phyloP scores from a whole-genome alignment of 2,113 vertebrate species.

The Setophaga petechia region DNA sequence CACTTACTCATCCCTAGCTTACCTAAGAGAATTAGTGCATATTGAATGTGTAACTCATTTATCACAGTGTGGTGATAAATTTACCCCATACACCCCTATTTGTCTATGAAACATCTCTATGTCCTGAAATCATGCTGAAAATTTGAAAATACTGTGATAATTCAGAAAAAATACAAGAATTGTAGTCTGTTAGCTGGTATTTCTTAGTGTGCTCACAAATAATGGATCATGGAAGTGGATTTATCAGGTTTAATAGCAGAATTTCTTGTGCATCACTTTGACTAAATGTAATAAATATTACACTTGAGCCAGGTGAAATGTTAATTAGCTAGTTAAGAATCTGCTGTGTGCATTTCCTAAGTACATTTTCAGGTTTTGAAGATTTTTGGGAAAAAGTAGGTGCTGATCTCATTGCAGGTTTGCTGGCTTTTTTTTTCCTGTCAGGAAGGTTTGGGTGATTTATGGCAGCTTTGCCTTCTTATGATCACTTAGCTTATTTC shows the following conservation, averaged over 20 bases:
- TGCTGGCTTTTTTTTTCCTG: background rate
- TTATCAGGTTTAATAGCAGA: background rate
- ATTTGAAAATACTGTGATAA: background rate
- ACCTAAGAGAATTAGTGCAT: background rate
- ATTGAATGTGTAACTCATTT: background rate
- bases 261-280: background rate
- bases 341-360: background rate
- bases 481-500: background rate
- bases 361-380: background rate
- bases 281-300: background rate
- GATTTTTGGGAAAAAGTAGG: background rate
- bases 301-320: background rate
- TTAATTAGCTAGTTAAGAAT: background rate
- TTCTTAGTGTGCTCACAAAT: background rate
- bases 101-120: background rate
- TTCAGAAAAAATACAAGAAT: background rate
- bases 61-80: background rate
- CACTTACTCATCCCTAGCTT: background rate
- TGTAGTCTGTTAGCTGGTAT: background rate
- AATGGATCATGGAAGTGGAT: background rate
- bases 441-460: background rate
- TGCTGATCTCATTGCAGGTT: background rate
- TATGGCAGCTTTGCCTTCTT: background rate
- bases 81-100: background rate
- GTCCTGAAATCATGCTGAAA: background rate